Percentiles rank a stretch among this genome's conserved stretches.
Conservation (phyloP, 2,797 vertebrate species). For the Epinephelus awoara region DNA sequence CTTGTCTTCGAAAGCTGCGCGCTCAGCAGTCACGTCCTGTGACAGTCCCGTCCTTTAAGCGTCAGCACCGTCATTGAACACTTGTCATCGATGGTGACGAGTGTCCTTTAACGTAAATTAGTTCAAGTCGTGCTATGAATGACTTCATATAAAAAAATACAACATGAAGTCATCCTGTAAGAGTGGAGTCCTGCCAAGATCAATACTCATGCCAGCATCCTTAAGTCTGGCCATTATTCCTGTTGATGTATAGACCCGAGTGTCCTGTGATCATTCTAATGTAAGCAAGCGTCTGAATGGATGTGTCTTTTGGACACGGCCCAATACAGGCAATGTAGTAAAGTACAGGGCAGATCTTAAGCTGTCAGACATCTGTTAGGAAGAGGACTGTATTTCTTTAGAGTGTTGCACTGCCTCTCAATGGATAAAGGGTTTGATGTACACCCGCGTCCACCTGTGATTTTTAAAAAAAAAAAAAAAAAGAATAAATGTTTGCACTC, state of each 20-base stretch:
- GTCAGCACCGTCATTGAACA: constrained; percentile 44
- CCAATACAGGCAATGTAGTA: constrained; percentile 41
- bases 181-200: constrained; percentile 49
- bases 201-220: constrained; percentile 43
- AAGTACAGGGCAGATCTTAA: constrained; percentile 46
- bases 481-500: background rate
- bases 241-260: constrained; percentile 50
- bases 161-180: constrained; percentile 42
- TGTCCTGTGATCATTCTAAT: constrained; percentile 51
- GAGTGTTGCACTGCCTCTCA: background rate
- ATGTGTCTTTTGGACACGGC: constrained; percentile 50
- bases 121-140: constrained; percentile 45
- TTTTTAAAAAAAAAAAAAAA: too few species aligned
- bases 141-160: constrained; percentile 25
- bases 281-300: constrained; percentile 33
- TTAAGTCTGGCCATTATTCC: constrained; percentile 48
- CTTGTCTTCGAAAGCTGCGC: constrained; percentile 35
- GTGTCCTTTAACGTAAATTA: constrained; percentile 57
- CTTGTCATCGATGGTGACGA: constrained; percentile 32
- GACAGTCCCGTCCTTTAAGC: constrained; percentile 44
- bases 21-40: constrained; percentile 37
- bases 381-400: constrained; percentile 13
- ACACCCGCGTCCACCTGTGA: background rate
- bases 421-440: constrained; percentile 25
- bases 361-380: constrained; percentile 42